Base-by-base conservation (phyloP, 2,888 invertebrate genomes). In the Cryptus viduatorius region DNA sequence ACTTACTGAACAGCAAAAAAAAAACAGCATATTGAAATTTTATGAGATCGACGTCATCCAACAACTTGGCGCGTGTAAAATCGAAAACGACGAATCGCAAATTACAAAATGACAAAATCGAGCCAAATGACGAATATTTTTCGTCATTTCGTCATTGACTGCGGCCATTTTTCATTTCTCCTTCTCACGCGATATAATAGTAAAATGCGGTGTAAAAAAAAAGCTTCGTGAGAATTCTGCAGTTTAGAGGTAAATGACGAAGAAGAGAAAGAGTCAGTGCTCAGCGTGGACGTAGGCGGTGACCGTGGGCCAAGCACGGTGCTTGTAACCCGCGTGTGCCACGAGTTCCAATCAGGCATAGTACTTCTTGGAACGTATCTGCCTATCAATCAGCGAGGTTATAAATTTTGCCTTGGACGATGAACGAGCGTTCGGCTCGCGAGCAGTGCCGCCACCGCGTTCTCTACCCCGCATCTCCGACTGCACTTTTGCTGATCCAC, bases 341-440 rank as follows among this genome's bases (percentile, higher is more conserved):
- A 87, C 83, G 89, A 89, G 89, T 91, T 92, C 91, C 91, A 92
- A 92, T 92, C 92, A 92, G 89, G 89, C 90, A 90, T 92, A 92
- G 92, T 92, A 92, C 91, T 92, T 92, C 92, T 92, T 89, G 91
- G 91, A 92, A 92, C 90, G 88, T 89, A 90, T 92, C 91, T 90
- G 90, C 89, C 91, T 90, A 92, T 91, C 92, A 90, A 91, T 92
- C 90, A 89, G 88, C 80, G 86, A 87, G 89, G 89, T 90, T 90
- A 90, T 90, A 92, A 90, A 92, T 92, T 92, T 92, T 89, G 89
- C 89, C 85, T 87, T 67, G 84, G 83, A 86, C 84, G 84, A 87
- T 87, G 84, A 87, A 87, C 82, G 85, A 86, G 82, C 82, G 79
- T 82, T 78, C 76, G 79, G 53, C 65, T 82, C 69, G 71, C 71